Evolutionary conservation across 2,888 invertebrate genomes (phyloP), one percentile per base, ranked within the genome.

Genomic region (Tortrix viridana): DNA sequence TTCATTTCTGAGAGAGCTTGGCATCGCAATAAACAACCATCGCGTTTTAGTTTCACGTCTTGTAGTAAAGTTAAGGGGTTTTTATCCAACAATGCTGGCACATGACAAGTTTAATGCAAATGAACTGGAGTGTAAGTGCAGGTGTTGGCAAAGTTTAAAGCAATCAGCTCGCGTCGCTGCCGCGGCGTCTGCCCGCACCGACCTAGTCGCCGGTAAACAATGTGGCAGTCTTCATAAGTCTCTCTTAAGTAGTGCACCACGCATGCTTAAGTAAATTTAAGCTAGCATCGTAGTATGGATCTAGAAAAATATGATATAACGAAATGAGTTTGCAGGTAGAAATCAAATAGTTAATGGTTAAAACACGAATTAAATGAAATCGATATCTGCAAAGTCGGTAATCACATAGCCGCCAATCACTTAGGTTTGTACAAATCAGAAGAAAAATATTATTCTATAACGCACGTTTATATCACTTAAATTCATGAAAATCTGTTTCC

Each of bases 71-170:
- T 57, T 19, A 18, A 23, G 14, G 48, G 32, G 6, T 32, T 57
- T 58, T 59, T 44, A 44, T 16, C 44, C 19, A 26, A 38, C 41
- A 58, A 60, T 57, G 68, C 52, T 61, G 67, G 69, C 70, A 71
- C 69, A 70, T 76, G 71, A 70, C 71, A 75, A 74, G 76, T 76
- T 41, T 75, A 78, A 81, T 83, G 79, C 75, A 81, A 82, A 80
- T 81, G 74, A 78, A 76, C 71, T 72, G 57, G 59, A 71, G 71
- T 74, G 73, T 68, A 74, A 74, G 69, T 77, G 75, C 78, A 81
- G 80, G 78, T 82, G 80, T 68, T 55, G 60, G 62, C 69, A 56
- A 55, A 76, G 69, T 68, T 69, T 57, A 32, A 44, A 60, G 52
- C 52, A 38, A 53, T 63, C 46, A 32, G 20, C 46, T 23, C 18